Evolutionary conservation across 1,140 invertebrate species (phyloP).

Genomic region (Bombus haemorrhoidalis): DNA sequence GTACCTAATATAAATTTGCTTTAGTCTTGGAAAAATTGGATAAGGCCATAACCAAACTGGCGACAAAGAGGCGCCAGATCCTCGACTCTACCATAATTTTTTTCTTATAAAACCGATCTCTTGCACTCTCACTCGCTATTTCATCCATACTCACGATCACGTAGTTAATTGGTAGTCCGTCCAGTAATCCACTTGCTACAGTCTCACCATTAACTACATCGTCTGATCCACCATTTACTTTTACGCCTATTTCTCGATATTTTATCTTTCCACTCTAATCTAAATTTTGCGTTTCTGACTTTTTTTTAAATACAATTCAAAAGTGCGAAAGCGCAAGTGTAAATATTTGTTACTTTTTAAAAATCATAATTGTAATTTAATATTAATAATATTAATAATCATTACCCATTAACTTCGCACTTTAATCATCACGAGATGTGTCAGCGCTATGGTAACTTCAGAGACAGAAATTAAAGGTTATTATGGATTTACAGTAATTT

Average conservation of each 20-base stretch:
- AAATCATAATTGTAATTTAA: conserved; percentile 68
- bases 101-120: conserved; percentile 76
- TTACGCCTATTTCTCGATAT: conserved; percentile 54
- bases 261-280: conserved; percentile 51
- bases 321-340: conserved; percentile 70
- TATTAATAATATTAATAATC: conserved; percentile 66
- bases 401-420: conserved; percentile 63
- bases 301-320: conserved; percentile 60
- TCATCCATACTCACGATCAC: conserved; percentile 63
- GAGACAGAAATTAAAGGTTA: conserved; percentile 74
- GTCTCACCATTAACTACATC: conserved; percentile 67
- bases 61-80: conserved; percentile 78
- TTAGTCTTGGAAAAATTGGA: conserved; percentile 82
- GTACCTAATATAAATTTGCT: conserved; percentile 83
- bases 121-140: conserved; percentile 67
- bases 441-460: conserved; percentile 69
- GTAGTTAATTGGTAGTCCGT: conserved; percentile 66
- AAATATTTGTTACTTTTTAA: conserved; percentile 60
- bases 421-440: conserved; percentile 64
- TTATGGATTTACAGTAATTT: conserved; percentile 39
- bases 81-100: conserved; percentile 75
- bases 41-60: conserved; percentile 83
- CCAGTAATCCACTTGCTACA: conserved; percentile 51
- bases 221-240: conserved; percentile 53
- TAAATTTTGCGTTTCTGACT: conserved; percentile 58